Conservation (phyloP, 2,888 invertebrate species). For the Brachylomia viminalis region DNA sequence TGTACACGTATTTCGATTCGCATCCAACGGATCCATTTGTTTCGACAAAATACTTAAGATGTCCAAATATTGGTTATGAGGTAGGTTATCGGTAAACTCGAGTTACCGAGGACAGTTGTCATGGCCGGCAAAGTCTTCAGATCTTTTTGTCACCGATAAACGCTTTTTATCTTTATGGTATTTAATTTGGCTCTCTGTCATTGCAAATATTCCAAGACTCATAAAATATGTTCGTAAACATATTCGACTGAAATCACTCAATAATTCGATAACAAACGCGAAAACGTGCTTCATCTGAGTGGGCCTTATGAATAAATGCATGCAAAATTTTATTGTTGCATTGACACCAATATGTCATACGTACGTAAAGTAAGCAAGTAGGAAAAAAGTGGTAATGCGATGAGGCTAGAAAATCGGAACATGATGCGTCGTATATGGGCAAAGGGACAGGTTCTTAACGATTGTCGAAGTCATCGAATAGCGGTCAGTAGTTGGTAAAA, state of each 20-base stretch:
- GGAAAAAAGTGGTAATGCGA: constrained; percentile 83
- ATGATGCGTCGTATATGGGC: constrained; percentile 79
- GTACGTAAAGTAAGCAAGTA: constrained; percentile 72
- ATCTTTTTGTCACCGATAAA: constrained; percentile 31
- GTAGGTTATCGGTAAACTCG: constrained; percentile 83
- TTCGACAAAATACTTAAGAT: constrained; percentile 78
- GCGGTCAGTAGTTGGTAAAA: constrained; percentile 83
- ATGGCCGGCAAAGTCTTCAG: constrained; percentile 36
- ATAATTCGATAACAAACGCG: constrained; percentile 72
- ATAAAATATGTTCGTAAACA: constrained; percentile 43
- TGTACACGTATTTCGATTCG: constrained; percentile 50
- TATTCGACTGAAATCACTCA: constrained; percentile 68
- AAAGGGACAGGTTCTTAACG: constrained; percentile 82
- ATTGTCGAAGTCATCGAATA: constrained; percentile 86
- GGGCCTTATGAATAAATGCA: constrained; percentile 81
- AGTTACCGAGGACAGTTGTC: constrained; percentile 65
- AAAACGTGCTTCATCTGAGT: constrained; percentile 59
- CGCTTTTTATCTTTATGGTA: constrained; percentile 42
- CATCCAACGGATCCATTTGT: constrained; percentile 71
- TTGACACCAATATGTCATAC: constrained; percentile 86
- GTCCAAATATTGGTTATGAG: constrained; percentile 85
- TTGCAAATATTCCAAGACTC: constrained; percentile 15
- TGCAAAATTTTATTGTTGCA: constrained; percentile 87
- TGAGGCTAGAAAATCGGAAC: constrained; percentile 89
- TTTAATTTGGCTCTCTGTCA: constrained; percentile 30